Conservation (phyloP, 2,888 invertebrate species). For the Cheilosia vulpina region DNA sequence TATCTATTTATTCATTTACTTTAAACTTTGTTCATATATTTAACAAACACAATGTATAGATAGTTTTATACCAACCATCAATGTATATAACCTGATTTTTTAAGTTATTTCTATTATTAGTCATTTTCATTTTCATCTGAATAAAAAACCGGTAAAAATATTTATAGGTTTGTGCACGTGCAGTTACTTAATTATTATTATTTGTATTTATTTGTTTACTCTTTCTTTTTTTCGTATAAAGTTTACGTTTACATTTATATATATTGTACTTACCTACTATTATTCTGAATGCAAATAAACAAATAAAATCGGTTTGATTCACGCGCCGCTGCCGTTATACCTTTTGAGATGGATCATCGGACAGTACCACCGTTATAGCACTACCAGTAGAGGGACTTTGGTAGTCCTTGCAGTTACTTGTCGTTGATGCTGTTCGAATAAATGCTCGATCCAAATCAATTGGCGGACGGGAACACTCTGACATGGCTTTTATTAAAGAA, state of each 20-base stretch:
- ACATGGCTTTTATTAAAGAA: constrained; percentile 82
- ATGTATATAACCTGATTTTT: constrained; percentile 51
- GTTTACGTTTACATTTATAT: constrained; percentile 15
- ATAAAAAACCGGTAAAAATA: constrained; percentile 61
- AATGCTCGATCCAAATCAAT: constrained; percentile 80
- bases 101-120: constrained; percentile 54
- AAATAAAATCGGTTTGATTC: not conserved
- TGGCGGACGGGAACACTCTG: constrained; percentile 80
- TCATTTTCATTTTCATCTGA: constrained; percentile 27
- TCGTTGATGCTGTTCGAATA: constrained; percentile 76
- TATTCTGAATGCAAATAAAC: constrained; percentile 7
- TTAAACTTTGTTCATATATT: constrained; percentile 52
- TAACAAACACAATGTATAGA: constrained; percentile 57
- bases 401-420: constrained; percentile 75
- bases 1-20: constrained; percentile 13
- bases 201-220: constrained; percentile 9
- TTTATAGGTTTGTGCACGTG: constrained; percentile 9
- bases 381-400: constrained; percentile 87
- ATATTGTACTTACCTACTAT: not conserved
- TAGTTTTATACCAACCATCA: not conserved
- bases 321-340: constrained; percentile 36
- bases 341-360: constrained; percentile 84
- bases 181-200: not conserved
- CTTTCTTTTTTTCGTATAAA: constrained; percentile 46
- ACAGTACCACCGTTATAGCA: constrained; percentile 87